Evolutionary conservation across 2,888 invertebrate genomes (phyloP).

Genomic region (Polyommatus iphigenia): DNA sequence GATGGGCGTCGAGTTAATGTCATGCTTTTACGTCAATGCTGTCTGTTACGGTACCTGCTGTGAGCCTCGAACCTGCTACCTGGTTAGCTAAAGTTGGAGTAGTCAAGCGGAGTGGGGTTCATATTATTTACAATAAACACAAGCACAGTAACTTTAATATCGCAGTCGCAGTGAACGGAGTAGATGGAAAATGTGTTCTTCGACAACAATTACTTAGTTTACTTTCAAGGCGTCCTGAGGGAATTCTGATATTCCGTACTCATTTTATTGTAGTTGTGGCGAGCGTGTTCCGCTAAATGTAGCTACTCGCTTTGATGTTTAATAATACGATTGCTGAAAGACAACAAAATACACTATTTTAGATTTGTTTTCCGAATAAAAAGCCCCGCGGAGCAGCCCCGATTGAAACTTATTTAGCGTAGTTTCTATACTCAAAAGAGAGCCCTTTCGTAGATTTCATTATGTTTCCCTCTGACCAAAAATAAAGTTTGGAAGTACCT

Average conservation of each 20-base stretch:
- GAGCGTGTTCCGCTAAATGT: not conserved
- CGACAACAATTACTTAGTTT: slow-evolving; percentile 19
- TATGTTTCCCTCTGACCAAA: slow-evolving; percentile 22
- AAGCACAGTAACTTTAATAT: not conserved
- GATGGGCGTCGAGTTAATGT: slow-evolving; percentile 19
- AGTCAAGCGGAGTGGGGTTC: slow-evolving; percentile 12
- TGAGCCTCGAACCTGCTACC: slow-evolving; percentile 57
- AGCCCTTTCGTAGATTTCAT: slow-evolving; percentile 24
- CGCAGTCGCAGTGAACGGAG: not conserved
- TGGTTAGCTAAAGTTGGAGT: slow-evolving; percentile 42
- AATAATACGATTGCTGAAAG: slow-evolving; percentile 18
- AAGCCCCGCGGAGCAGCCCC: not conserved
- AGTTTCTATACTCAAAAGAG: slow-evolving; percentile 28
- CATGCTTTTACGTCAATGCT: slow-evolving; percentile 46
- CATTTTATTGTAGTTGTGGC: slow-evolving; percentile 6
- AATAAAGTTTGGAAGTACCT: slow-evolving; percentile 26
- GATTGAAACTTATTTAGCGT: slow-evolving; percentile 26
- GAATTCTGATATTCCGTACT: slow-evolving; percentile 7
- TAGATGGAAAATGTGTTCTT: not conserved
- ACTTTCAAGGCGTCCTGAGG: slow-evolving; percentile 19
- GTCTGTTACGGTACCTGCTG: slow-evolving; percentile 52
- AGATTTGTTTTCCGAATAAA: not conserved
- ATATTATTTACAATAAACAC: slow-evolving; percentile 2
- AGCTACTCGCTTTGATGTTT: slow-evolving; percentile 13
- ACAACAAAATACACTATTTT: not conserved